Base-by-base conservation (phyloP, 1,140 invertebrate genomes). In the Drosophila teissieri region DNA sequence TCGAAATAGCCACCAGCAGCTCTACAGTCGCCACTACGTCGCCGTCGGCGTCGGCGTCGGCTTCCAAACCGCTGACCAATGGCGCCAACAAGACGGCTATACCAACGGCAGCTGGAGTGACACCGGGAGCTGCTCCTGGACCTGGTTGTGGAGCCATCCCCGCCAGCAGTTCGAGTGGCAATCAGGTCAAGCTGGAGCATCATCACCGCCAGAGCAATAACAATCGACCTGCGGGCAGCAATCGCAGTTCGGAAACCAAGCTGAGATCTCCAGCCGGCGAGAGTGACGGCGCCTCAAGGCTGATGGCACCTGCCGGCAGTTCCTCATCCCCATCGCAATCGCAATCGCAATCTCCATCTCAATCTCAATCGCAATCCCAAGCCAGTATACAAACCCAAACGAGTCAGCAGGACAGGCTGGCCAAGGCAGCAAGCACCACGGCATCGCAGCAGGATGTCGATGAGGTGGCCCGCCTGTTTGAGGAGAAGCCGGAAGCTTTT, bases 401-500 rank as follows among this genome's bases (percentile, higher is more conserved):
- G 27, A 27, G 36, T 24, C 60, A 54, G 53, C 55, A 51, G 37
- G 58, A 76, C 15, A 61, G 36, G 19, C 15, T 56, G 40, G 39
- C 34, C 61, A 85, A 77, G 44, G 14, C 60, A 27, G 11, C 60
- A 27, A 42, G 60, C 51, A 55, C 46, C 10, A 42, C 54, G 39
- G 74, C 76, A 17, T 73, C 81, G 22, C 76, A 80, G 52, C 90
- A 92, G 65, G 91, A 92, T 68, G 90, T 92, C 8, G 91, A 92
- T 51, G 91, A 92, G 73, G 90, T 92, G 56, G 85, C 89, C 14
- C 78, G 81, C 36, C 76, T 92, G 15, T 92, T 90, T 37, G 92
- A 92, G 69, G 92, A 93, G 27, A 95, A 96, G 91, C 93, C 94
- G 2, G 92, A 92, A 27, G 91, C 94, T 14, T 92, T 95, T 24